Evolutionary conservation across 2,888 invertebrate species (phyloP).

Genomic region (Punctoribates punctum): DNA sequence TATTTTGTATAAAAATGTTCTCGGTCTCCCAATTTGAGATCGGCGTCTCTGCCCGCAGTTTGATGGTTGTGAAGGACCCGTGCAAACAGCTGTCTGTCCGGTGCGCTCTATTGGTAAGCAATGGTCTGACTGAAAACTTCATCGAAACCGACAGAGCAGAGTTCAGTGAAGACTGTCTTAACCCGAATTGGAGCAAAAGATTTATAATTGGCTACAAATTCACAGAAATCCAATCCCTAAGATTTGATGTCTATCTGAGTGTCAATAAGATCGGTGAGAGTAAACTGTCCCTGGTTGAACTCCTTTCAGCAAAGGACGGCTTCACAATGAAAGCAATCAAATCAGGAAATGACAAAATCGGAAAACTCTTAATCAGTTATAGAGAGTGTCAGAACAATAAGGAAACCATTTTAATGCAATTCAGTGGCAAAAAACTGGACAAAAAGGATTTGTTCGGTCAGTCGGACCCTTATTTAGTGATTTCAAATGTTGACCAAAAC

Average conservation of each 20-base stretch:
- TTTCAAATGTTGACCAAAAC: neutral
- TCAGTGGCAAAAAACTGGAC: conserved; percentile 7
- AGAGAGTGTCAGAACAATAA: neutral
- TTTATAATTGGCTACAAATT: conserved; percentile 17
- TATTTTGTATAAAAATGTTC: too few species aligned
- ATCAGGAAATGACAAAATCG: neutral
- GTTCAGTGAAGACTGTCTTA: neutral
- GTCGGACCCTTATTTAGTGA: conserved; percentile 7
- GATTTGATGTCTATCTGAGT: neutral
- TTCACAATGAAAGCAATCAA: conserved; percentile 7
- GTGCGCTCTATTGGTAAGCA: neutral
- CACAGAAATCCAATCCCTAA: neutral
- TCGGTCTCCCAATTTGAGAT: neutral
- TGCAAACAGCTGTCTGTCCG: neutral
- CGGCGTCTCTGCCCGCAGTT: neutral
- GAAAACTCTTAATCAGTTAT: neutral
- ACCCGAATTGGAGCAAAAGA: neutral
- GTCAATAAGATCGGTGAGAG: neutral
- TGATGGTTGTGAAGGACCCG: neutral
- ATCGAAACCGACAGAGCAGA: neutral
- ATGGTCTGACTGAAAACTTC: neutral
- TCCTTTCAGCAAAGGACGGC: neutral
- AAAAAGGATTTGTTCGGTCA: conserved; percentile 2
- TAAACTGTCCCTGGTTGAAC: neutral
- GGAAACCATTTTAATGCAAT: neutral